phyloP scores from a whole-genome alignment of 1,140 invertebrate genomes.

The Streblospio benedicti region DNA sequence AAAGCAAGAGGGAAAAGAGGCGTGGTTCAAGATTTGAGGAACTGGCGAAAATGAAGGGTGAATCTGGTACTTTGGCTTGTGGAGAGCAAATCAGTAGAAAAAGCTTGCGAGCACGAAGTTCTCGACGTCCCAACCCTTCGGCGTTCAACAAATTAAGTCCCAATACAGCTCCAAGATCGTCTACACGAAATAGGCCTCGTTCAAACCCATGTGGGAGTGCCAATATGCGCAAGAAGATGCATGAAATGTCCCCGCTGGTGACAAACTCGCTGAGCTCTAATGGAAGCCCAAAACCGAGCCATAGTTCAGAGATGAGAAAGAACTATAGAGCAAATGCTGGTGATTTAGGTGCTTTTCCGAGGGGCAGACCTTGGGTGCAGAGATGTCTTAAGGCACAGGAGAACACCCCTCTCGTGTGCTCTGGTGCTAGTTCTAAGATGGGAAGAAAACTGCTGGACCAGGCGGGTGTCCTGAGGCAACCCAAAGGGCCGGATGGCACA shows the following conservation, averaged over 20 bases:
- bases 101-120: too few species aligned
- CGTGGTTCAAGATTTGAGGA: background rate
- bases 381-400: background rate
- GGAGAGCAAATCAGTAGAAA: too few species aligned
- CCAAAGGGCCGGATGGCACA: slow-evolving; percentile 68
- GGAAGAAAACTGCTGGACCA: slow-evolving; percentile 24
- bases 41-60: background rate
- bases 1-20: background rate
- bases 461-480: slow-evolving; percentile 62
- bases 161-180: slow-evolving; percentile 12
- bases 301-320: slow-evolving; percentile 34
- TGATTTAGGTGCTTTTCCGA: background rate
- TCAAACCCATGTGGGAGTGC: slow-evolving; percentile 38
- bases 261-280: slow-evolving; percentile 24
- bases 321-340: background rate
- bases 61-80: too few species aligned
- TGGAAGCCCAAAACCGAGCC: slow-evolving; percentile 27
- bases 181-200: slow-evolving; percentile 27
- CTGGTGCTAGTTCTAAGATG: background rate
- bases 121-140: too few species aligned
- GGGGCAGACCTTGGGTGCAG: too few species aligned
- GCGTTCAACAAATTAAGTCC: slow-evolving; percentile 29
- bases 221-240: slow-evolving; percentile 23
- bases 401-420: background rate
- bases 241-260: slow-evolving; percentile 35